A percentile compares a stretch with the other conserved stretches of the same genome.
Evolutionary conservation across 2,888 invertebrate genomes (phyloP).

Genomic region (Andrena dorsata): DNA sequence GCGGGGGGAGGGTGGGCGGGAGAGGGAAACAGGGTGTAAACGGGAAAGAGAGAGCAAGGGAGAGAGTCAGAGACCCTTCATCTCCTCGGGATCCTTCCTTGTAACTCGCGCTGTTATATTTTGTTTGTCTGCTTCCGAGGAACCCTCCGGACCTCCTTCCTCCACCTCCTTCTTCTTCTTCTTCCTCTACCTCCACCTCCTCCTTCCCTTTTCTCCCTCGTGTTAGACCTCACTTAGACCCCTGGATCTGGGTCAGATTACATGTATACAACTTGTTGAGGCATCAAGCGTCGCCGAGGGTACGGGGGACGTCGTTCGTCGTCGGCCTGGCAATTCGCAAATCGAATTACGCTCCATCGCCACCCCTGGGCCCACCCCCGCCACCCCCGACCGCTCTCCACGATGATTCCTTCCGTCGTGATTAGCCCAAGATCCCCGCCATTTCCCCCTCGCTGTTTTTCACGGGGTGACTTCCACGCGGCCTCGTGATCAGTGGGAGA

Average conservation of each 20-base stretch:
- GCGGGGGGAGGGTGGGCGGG: constrained; percentile 24
- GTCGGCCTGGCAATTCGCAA: constrained; percentile 68
- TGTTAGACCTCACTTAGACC: constrained; percentile 80
- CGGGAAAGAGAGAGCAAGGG: constrained; percentile 43
- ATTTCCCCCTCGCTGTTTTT: not conserved
- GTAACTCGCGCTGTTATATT: constrained; percentile 81
- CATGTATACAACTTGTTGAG: constrained; percentile 80
- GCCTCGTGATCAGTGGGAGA: too few relatives aligned
- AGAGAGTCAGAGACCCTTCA: constrained; percentile 73
- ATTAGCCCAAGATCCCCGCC: not conserved
- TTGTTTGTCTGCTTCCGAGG: constrained; percentile 81
- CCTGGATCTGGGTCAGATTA: constrained; percentile 82
- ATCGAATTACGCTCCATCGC: constrained; percentile 65
- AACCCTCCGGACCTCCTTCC: constrained; percentile 72
- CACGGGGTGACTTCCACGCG: not conserved
- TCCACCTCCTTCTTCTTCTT: constrained; percentile 46
- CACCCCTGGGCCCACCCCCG: constrained; percentile 25
- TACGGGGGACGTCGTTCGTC: constrained; percentile 57
- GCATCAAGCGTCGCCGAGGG: constrained; percentile 68
- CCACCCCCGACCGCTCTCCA: constrained; percentile 8
- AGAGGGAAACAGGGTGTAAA: not conserved
- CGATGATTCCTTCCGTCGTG: constrained; percentile 25
- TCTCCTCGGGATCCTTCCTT: constrained; percentile 77
- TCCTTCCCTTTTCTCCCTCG: constrained; percentile 70
- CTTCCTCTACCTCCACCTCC: constrained; percentile 41